These are phyloP conservation scores for Desoria tigrina DNA, from an alignment of 2,888 invertebrate species.

Conservation along the genomic window DNA sequence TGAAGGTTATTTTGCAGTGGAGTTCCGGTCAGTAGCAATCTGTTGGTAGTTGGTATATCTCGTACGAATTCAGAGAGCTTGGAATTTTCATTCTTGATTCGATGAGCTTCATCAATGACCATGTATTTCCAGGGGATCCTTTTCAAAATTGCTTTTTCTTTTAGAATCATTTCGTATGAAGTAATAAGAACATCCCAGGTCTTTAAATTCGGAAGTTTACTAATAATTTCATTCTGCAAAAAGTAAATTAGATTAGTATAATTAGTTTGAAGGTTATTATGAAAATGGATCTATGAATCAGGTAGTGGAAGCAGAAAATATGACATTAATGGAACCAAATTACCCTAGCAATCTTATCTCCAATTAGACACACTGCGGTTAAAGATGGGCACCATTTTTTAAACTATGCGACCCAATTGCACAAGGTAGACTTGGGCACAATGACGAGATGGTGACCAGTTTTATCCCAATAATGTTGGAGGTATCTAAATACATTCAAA, in stretches of 20 bases:
- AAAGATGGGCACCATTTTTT: slow-evolving; percentile 59
- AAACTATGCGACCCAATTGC: slow-evolving; percentile 70
- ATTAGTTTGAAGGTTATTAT: no score
- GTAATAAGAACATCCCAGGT: slow-evolving; percentile 58
- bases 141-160: slow-evolving; percentile 58
- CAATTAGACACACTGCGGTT: slow-evolving; percentile 39
- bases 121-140: slow-evolving; percentile 64
- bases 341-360: slow-evolving; percentile 33
- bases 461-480: slow-evolving; percentile 54
- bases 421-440: slow-evolving; percentile 62
- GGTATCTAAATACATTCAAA: no score
- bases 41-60: slow-evolving; percentile 60
- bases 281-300: no score
- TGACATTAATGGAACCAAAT: no score
- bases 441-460: slow-evolving; percentile 62
- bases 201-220: no score
- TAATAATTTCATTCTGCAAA: neutral
- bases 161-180: slow-evolving; percentile 62
- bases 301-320: no score
- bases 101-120: slow-evolving; percentile 71
- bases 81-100: slow-evolving; percentile 67
- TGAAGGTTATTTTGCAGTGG: slow-evolving; percentile 71
- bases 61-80: slow-evolving; percentile 57
- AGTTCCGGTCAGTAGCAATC: slow-evolving; percentile 71
- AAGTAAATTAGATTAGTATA: no score